Percentiles rank a stretch among this genome's conserved stretches.
Conservation (phyloP, 1,140 invertebrate genomes). For the Tetragnatha versicolor region DNA sequence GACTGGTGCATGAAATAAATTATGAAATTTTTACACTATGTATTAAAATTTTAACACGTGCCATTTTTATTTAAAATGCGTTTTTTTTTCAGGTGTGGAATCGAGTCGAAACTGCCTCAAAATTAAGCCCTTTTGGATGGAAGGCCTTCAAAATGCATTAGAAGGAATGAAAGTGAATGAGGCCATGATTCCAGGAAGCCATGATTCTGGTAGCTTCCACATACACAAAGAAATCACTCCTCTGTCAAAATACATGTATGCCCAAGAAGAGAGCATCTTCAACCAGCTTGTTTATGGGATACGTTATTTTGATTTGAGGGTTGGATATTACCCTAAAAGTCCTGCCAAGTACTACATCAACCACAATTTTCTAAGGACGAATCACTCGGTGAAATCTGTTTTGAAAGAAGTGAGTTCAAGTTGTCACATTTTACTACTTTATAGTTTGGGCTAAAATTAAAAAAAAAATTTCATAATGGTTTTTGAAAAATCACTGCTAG, state of each 20-base stretch:
- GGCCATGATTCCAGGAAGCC: slow-evolving; percentile 71
- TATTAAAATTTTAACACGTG: background rate
- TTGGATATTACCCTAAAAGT: slow-evolving; percentile 67
- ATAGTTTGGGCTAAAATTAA: too few relatives aligned
- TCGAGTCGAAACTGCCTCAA: slow-evolving; percentile 63
- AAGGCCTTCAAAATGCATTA: slow-evolving; percentile 63
- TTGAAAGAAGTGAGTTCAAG: slow-evolving; percentile 59
- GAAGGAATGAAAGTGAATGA: slow-evolving; percentile 64
- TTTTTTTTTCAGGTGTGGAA: slow-evolving; percentile 57
- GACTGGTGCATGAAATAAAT: background rate
- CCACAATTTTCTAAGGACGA: slow-evolving; percentile 67
- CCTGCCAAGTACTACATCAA: slow-evolving; percentile 70
- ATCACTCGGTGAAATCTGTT: slow-evolving; percentile 50
- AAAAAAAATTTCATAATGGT: too few relatives aligned
- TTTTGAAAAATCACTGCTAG: too few relatives aligned
- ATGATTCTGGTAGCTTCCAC: slow-evolving; percentile 71
- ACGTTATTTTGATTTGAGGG: slow-evolving; percentile 79
- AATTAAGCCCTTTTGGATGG: slow-evolving; percentile 72
- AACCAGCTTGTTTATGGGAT: slow-evolving; percentile 78
- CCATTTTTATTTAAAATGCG: background rate
- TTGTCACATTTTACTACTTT: too few relatives aligned
- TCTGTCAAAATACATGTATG: slow-evolving; percentile 63
- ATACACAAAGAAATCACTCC: slow-evolving; percentile 66
- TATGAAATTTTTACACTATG: background rate
- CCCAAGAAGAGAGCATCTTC: slow-evolving; percentile 79